Evolutionary conservation across 2,797 vertebrate species (phyloP).

Genomic region (Tangara arthus): DNA sequence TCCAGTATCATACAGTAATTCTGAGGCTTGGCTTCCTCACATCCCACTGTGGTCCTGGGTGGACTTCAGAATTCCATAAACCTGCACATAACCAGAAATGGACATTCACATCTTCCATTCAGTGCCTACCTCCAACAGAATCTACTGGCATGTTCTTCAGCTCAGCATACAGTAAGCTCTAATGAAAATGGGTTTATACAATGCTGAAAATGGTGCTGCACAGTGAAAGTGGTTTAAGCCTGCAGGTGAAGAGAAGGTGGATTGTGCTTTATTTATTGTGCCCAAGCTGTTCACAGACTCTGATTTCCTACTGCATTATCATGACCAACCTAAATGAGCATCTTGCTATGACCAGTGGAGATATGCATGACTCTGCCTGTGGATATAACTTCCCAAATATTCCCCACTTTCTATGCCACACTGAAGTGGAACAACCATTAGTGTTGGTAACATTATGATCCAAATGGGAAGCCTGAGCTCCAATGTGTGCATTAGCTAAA

Average conservation of each 20-base stretch:
- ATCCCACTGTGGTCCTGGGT: accelerated
- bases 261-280: neutral
- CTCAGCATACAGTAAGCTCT: neutral
- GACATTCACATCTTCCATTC: neutral
- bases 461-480: neutral
- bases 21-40: neutral
- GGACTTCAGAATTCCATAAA: neutral
- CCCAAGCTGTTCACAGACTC: neutral
- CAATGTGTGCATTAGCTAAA: neutral
- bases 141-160: neutral
- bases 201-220: neutral
- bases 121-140: neutral
- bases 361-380: neutral
- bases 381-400: neutral
- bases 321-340: neutral
- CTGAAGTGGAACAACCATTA: neutral
- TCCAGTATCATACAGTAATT: neutral
- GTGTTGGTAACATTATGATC: neutral
- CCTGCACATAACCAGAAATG: neutral
- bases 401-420: neutral
- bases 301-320: neutral
- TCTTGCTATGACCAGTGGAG: neutral
- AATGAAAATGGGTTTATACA: neutral
- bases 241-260: neutral
- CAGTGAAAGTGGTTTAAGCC: neutral